Evolutionary conservation across 2,888 invertebrate species (phyloP).

Genomic region (Zhuqinia jingwanae): DNA sequence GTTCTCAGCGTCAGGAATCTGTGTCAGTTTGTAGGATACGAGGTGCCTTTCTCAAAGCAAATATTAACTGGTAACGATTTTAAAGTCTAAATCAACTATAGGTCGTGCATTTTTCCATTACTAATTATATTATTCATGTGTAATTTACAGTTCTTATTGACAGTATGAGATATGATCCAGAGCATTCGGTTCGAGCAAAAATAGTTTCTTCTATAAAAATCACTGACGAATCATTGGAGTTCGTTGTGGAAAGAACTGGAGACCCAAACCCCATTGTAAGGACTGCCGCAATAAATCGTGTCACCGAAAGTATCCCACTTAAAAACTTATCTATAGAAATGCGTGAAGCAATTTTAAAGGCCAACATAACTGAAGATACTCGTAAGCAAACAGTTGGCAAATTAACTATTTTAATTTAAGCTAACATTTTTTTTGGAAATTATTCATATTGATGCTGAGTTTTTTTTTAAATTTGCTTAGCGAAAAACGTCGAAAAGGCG

Average conservation of each 20-base stretch:
- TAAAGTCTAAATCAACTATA: too few relatives aligned
- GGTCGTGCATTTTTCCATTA: too few relatives aligned
- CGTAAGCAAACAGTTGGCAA: too few relatives aligned
- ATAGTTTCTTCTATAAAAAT: slow-evolving; percentile 39
- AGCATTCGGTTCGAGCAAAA: slow-evolving; percentile 25
- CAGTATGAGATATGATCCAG: slow-evolving; percentile 48
- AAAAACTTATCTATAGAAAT: slow-evolving; percentile 41
- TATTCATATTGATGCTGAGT: too few relatives aligned
- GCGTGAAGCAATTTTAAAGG: slow-evolving; percentile 59
- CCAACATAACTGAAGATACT: slow-evolving; percentile 34
- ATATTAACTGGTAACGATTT: slow-evolving; percentile 40
- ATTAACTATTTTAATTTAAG: too few relatives aligned
- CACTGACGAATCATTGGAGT: slow-evolving; percentile 33
- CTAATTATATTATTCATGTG: too few relatives aligned
- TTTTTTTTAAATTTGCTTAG: too few relatives aligned
- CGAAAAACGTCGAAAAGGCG: slow-evolving; percentile 41
- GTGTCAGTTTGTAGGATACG: not conserved
- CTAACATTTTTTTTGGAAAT: too few relatives aligned
- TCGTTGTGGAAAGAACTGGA: slow-evolving; percentile 54
- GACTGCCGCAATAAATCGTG: slow-evolving; percentile 35
- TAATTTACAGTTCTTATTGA: slow-evolving; percentile 26
- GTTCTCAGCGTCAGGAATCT: slow-evolving; percentile 14
- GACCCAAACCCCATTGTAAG: slow-evolving; percentile 53
- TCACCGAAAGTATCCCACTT: slow-evolving; percentile 24
- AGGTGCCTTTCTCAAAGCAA: not conserved